phyloP scores from a whole-genome alignment of 1,140 invertebrate species.

The Zophobas atratus region DNA sequence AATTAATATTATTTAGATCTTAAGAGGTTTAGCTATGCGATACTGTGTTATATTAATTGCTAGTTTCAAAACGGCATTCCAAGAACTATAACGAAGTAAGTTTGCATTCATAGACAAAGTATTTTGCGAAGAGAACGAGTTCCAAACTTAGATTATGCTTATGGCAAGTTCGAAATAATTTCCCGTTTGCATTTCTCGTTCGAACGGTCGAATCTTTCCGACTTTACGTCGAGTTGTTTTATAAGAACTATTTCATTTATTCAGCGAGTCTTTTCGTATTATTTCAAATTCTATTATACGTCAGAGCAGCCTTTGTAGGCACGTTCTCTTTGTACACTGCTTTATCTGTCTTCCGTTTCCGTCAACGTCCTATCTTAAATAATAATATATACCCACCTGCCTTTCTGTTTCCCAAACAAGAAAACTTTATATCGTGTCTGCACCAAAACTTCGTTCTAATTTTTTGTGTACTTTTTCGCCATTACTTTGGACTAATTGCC shows the following conservation, averaged over 20 bases:
- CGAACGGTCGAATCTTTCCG: not conserved
- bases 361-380: slow-evolving; percentile 46
- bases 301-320: slow-evolving; percentile 36
- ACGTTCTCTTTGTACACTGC: slow-evolving; percentile 45
- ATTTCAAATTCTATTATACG: slow-evolving; percentile 47
- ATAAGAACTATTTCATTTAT: slow-evolving; percentile 49
- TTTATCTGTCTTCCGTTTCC: slow-evolving; percentile 48
- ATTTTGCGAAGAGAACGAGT: too few relatives aligned
- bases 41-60: too few relatives aligned
- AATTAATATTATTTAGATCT: too few relatives aligned
- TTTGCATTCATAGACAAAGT: too few relatives aligned
- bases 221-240: slow-evolving; percentile 14
- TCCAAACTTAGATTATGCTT: too few relatives aligned
- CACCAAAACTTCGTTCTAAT: slow-evolving; percentile 5
- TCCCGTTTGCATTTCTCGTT: too few relatives aligned
- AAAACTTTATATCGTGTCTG: slow-evolving; percentile 35
- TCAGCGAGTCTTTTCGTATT: slow-evolving; percentile 44
- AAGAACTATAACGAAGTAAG: too few relatives aligned
- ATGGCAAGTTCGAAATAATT: too few relatives aligned
- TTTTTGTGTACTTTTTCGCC: slow-evolving; percentile 5
- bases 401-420: slow-evolving; percentile 33
- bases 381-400: slow-evolving; percentile 41
- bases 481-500: not conserved
- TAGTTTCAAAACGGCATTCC: too few relatives aligned
- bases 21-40: too few relatives aligned